These are phyloP conservation scores for Paramormyrops kingsleyae DNA, from an alignment of 2,113 vertebrate species.

Conservation along the genomic window DNA sequence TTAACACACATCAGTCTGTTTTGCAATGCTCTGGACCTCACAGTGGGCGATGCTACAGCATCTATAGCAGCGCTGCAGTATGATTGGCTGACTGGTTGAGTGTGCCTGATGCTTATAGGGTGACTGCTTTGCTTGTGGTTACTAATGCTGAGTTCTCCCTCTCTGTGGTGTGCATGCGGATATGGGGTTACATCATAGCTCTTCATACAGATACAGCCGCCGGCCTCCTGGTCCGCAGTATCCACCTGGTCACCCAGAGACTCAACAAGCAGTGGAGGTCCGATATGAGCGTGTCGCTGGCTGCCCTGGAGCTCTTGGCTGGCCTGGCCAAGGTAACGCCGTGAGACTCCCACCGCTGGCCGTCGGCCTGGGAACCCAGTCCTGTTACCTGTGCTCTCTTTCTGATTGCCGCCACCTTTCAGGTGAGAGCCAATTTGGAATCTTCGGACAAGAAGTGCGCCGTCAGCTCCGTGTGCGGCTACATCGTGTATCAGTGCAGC, in stretches of 20 bases:
- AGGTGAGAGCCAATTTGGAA: constrained; percentile 80
- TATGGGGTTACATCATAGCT: constrained; percentile 90
- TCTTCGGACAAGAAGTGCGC: constrained; percentile 74
- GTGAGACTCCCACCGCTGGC: background rate
- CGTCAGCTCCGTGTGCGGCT: constrained; percentile 80
- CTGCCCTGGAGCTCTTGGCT: constrained; percentile 86
- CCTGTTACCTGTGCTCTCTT: background rate
- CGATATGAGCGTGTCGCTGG: constrained; percentile 92
- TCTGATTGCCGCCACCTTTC: background rate
- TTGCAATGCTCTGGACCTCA: background rate
- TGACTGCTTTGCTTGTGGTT: constrained; percentile 68
- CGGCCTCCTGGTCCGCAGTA: constrained; percentile 89
- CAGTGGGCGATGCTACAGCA: background rate
- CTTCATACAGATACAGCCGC: constrained; percentile 93
- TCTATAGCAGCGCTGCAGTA: background rate
- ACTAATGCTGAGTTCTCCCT: constrained; percentile 77
- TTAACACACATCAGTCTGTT: background rate
- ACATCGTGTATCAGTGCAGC: constrained; percentile 91
- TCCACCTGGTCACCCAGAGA: constrained; percentile 91
- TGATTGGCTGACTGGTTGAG: constrained; percentile 8
- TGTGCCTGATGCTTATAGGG: constrained; percentile 54
- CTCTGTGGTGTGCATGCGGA: constrained; percentile 70
- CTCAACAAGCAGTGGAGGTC: constrained; percentile 90
- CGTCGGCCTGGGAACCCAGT: background rate
- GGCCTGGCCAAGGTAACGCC: constrained; percentile 84